phyloP scores from a whole-genome alignment of 2,888 invertebrate species.

The Agonopterix heracliana region DNA sequence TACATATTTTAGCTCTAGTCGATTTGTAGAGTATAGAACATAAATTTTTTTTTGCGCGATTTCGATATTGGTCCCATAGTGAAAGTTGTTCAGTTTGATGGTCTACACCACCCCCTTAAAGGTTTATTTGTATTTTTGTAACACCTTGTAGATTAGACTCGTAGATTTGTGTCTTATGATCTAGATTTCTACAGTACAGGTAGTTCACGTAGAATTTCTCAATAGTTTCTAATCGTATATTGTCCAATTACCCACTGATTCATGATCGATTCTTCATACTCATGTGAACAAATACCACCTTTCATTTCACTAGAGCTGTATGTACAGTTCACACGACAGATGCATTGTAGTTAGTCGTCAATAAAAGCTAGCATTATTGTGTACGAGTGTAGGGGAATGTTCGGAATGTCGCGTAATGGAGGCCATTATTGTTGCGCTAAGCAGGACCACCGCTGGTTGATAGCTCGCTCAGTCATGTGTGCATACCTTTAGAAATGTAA shows the following conservation, averaged over 20 bases:
- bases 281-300: neutral
- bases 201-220: neutral
- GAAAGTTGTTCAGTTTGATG: no score
- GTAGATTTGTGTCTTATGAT: neutral
- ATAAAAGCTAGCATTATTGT: neutral
- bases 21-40: no score
- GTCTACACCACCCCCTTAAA: no score
- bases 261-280: neutral
- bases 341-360: neutral
- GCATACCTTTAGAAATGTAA: neutral
- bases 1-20: no score
- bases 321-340: neutral
- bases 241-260: no score
- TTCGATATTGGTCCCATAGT: no score
- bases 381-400: slow-evolving; percentile 26
- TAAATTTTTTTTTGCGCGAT: no score
- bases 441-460: slow-evolving; percentile 33
- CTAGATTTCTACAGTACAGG: neutral
- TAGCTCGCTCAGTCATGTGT: slow-evolving; percentile 10
- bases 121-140: no score
- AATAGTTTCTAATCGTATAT: neutral
- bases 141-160: no score
- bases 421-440: slow-evolving; percentile 38
- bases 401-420: slow-evolving; percentile 37
- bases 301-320: neutral